These are phyloP conservation scores for Orchestes rusci DNA, from an alignment of 2,888 invertebrate species.

Conservation along the genomic window DNA sequence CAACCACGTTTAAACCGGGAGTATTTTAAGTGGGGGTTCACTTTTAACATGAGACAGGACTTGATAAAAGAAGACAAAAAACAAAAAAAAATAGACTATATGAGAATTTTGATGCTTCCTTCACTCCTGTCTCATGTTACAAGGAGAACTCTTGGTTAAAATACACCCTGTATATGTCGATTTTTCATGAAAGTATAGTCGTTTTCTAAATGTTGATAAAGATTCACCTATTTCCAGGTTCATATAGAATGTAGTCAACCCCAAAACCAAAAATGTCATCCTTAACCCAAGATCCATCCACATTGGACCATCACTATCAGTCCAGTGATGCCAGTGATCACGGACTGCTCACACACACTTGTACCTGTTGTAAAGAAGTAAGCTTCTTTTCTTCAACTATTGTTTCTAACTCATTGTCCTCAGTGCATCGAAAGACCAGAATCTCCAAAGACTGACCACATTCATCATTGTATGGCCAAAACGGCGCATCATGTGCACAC, in stretches of 20 bases:
- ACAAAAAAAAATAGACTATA: too few species aligned
- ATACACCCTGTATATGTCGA: too few species aligned
- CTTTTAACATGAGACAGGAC: too few species aligned
- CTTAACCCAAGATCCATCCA: constrained; percentile 39
- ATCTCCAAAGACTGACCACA: constrained; percentile 33
- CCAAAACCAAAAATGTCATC: constrained; percentile 31
- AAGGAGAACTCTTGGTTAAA: too few species aligned
- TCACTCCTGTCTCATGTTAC: too few species aligned
- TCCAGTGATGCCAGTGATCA: constrained; percentile 41
- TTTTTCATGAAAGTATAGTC: too few species aligned
- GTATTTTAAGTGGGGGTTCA: too few species aligned
- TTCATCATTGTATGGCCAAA: constrained; percentile 24
- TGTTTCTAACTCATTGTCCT: constrained; percentile 1
- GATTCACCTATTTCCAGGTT: too few species aligned
- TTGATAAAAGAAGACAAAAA: too few species aligned
- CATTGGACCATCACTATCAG: constrained; percentile 39
- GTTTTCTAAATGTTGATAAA: too few species aligned
- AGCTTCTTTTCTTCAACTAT: not conserved
- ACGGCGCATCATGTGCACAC: constrained; percentile 34
- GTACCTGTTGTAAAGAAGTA: constrained; percentile 24
- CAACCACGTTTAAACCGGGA: too few species aligned
- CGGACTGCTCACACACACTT: constrained; percentile 34
- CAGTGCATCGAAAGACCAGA: constrained; percentile 37
- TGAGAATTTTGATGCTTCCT: too few species aligned
- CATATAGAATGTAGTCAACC: constrained; percentile 5